Evolutionary conservation across 2,888 invertebrate species (phyloP).

Genomic region (Morinoia aosen): DNA sequence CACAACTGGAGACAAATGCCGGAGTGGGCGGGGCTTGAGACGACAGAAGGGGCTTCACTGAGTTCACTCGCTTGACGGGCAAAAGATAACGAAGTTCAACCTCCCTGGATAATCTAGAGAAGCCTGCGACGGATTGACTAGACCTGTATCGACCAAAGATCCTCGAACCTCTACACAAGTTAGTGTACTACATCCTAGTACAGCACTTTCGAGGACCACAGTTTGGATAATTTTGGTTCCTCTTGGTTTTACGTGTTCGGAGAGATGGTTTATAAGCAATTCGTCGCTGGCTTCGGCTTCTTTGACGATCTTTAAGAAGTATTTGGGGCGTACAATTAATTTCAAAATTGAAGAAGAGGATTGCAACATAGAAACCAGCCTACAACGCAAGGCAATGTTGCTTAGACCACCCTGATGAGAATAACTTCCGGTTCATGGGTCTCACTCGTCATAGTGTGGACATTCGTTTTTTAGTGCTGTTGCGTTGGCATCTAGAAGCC

Average conservation of each 20-base stretch:
- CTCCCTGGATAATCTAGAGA: background rate
- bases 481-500: background rate
- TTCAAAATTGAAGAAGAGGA: background rate
- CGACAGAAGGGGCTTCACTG: too few species aligned
- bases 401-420: background rate
- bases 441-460: background rate
- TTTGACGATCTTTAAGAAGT: background rate
- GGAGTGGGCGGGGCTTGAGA: too few species aligned
- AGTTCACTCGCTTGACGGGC: too few species aligned
- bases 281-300: background rate
- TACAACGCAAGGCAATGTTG: background rate
- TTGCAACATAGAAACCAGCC: background rate
- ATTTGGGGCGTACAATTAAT: background rate
- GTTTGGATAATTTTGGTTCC: background rate
- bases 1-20: too few species aligned
- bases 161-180: background rate
- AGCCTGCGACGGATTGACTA: background rate
- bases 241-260: too few species aligned
- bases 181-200: too few species aligned
- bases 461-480: background rate
- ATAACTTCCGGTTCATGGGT: background rate
- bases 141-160: background rate
- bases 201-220: background rate
- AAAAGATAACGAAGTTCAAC: too few species aligned
- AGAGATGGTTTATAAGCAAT: background rate